phyloP scores from a whole-genome alignment of 2,888 invertebrate genomes.

The Seladonia tumulorum region DNA sequence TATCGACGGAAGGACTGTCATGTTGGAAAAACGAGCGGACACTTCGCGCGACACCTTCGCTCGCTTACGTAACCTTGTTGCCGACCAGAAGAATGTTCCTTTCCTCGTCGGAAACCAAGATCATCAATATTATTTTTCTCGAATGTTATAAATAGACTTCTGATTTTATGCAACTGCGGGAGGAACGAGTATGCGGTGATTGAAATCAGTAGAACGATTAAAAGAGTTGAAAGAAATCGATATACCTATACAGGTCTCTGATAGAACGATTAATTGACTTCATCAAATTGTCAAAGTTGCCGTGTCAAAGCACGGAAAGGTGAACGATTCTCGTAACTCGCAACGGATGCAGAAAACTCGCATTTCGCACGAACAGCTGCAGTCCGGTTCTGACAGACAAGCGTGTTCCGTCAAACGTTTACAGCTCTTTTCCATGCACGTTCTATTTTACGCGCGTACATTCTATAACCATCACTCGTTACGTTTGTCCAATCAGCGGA shows the following conservation, averaged over 20 bases:
- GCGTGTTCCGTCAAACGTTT: neutral
- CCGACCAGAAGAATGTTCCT: neutral
- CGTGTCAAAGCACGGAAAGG: neutral
- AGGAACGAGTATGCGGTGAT: neutral
- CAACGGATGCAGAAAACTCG: neutral
- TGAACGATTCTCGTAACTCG: neutral
- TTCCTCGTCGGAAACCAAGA: neutral
- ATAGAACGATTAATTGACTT: neutral
- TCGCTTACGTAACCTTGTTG: neutral
- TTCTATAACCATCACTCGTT: neutral
- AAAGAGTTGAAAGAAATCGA: neutral
- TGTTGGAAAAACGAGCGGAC: neutral
- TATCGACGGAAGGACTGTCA: neutral
- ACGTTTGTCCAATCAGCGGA: neutral
- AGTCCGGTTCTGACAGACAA: neutral
- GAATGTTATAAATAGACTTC: neutral
- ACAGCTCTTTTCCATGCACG: neutral
- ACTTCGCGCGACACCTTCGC: neutral
- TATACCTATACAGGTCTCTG: neutral
- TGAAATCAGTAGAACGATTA: neutral
- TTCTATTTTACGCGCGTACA: conserved; percentile 1
- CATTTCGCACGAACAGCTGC: neutral
- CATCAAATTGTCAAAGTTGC: neutral
- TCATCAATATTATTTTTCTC: neutral
- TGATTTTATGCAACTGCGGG: neutral